Evolutionary conservation across 2,797 vertebrate genomes (phyloP).

Genomic region (Squalus acanthias): DNA sequence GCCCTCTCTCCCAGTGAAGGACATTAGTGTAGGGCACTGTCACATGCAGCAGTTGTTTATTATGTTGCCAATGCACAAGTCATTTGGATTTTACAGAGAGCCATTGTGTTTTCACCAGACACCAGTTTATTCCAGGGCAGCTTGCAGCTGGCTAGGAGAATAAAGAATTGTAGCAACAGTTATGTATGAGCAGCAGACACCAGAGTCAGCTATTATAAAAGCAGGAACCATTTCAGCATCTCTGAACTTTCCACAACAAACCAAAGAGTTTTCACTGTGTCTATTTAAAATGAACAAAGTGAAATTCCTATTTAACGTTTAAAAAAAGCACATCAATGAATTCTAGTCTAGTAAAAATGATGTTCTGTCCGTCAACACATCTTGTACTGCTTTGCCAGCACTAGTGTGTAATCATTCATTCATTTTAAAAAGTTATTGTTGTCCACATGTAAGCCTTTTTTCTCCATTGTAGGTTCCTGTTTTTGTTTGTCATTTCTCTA

Average conservation of each 20-base stretch:
- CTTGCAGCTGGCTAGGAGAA: conserved; percentile 35
- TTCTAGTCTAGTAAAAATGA: background rate
- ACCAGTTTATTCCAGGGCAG: conserved; percentile 35
- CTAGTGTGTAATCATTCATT: background rate
- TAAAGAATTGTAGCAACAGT: conserved; percentile 31
- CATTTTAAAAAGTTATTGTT: background rate
- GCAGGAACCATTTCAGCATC: background rate
- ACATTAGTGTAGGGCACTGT: conserved; percentile 26
- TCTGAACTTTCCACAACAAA: background rate
- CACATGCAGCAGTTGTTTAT: conserved; percentile 36
- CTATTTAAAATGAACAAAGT: background rate
- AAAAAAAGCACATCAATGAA: background rate
- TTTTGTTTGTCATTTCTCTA: background rate
- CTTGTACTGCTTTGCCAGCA: background rate
- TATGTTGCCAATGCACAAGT: conserved; percentile 29
- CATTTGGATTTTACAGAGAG: conserved; percentile 36
- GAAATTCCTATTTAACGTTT: background rate
- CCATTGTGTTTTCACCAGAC: conserved; percentile 30
- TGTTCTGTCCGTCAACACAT: background rate
- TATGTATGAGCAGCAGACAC: background rate
- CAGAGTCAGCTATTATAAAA: background rate
- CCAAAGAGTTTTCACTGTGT: background rate
- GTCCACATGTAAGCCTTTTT: background rate
- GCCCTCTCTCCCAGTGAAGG: conserved; percentile 17
- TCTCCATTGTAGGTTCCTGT: background rate